Conservation (phyloP, 1,140 invertebrate genomes). For the Leguminivora glycinivorella region DNA sequence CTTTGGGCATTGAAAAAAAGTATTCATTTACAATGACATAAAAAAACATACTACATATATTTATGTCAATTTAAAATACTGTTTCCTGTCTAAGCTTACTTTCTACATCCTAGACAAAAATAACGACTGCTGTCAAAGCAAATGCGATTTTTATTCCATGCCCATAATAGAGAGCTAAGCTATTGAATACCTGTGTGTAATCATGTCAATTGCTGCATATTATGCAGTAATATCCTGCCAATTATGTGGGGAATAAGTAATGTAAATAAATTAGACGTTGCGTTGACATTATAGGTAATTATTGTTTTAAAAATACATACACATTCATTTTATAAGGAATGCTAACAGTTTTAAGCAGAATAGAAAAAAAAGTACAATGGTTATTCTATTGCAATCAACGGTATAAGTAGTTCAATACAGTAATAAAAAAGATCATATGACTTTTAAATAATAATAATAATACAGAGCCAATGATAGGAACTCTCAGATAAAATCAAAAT, state of each 20-base stretch:
- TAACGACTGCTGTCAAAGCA: neutral
- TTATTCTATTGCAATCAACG: no score
- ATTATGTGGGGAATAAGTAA: neutral
- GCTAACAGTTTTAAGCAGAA: no score
- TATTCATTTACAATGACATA: neutral
- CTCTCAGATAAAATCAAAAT: no score
- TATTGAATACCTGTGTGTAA: neutral
- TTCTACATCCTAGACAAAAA: neutral
- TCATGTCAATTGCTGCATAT: neutral
- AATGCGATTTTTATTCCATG: neutral
- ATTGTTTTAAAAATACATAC: neutral
- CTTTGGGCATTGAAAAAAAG: no score
- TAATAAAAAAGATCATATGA: no score
- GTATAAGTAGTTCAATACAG: no score
- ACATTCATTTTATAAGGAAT: neutral
- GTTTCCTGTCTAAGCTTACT: neutral
- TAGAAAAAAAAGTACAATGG: no score
- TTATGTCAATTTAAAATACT: neutral
- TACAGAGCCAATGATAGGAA: no score
- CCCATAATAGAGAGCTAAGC: neutral
- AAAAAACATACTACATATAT: neutral
- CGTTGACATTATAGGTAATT: neutral
- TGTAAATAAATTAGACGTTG: neutral
- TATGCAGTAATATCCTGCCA: slow-evolving; percentile 2
- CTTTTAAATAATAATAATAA: no score